These are phyloP conservation scores for Melanotaenia trifasciata DNA, from an alignment of 2,797 vertebrate genomes.

Conservation along the genomic window DNA sequence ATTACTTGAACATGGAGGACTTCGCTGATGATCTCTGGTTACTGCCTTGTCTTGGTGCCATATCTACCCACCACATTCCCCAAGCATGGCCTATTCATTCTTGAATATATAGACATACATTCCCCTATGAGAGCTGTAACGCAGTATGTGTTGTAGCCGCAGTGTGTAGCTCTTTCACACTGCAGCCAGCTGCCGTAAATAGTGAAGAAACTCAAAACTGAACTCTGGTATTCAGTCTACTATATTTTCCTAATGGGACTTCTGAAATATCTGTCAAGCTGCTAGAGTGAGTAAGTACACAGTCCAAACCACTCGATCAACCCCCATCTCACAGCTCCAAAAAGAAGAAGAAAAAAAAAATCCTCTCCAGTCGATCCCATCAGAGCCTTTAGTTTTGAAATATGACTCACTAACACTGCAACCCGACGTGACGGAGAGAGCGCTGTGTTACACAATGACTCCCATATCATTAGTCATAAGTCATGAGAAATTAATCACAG, in stretches of 20 bases:
- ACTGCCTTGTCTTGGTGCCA: conserved; percentile 82
- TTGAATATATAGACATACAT: conserved; percentile 54
- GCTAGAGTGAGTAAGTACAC: conserved; percentile 70
- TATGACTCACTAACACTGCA: conserved; percentile 72
- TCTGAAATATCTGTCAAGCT: conserved; percentile 74
- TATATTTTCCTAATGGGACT: conserved; percentile 71
- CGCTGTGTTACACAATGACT: conserved; percentile 65
- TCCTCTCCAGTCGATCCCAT: conserved; percentile 61
- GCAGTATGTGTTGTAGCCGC: conserved; percentile 1
- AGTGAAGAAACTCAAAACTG: conserved; percentile 55
- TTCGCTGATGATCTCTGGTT: conserved; percentile 74
- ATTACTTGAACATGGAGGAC: conserved; percentile 82
- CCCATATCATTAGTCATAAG: conserved; percentile 75
- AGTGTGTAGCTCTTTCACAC: conserved; percentile 26
- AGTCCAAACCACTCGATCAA: conserved; percentile 60
- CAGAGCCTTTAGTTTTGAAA: conserved; percentile 79
- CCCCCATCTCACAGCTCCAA: conserved; percentile 54
- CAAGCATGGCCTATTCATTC: conserved; percentile 69
- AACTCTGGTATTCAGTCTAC: conserved; percentile 42
- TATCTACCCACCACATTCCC: conserved; percentile 75
- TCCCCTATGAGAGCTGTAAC: conserved; percentile 43
- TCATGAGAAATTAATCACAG: conserved; percentile 71
- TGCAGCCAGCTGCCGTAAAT: conserved; percentile 49
- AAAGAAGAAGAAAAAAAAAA: conserved; percentile 21
- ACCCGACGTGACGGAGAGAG: conserved; percentile 55